These are phyloP conservation scores for Diachrysia chrysitis DNA, from an alignment of 2,888 invertebrate species.

Conservation along the genomic window DNA sequence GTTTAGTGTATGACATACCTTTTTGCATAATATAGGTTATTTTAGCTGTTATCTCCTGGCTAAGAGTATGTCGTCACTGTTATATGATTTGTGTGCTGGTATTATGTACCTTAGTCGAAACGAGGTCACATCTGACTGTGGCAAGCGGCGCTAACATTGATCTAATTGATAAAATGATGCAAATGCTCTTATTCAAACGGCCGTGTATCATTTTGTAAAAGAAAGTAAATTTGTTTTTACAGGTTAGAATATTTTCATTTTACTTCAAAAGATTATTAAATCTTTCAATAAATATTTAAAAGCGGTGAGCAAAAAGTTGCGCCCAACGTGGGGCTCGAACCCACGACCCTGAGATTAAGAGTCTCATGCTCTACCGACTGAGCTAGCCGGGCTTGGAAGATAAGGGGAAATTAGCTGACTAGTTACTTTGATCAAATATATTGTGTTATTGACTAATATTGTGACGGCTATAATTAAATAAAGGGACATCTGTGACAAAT, in stretches of 20 bases:
- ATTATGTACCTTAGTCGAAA: constrained; percentile 35
- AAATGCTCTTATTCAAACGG: constrained; percentile 42
- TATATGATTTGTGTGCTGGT: neutral
- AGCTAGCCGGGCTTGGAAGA: constrained; percentile 85
- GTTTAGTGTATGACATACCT: neutral
- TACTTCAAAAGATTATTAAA: neutral
- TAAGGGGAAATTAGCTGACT: rapidly evolving
- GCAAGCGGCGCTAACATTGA: constrained; percentile 57
- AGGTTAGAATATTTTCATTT: neutral
- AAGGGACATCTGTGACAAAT: neutral
- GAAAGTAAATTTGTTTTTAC: neutral
- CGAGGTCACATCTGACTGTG: constrained; percentile 57
- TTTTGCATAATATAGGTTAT: neutral
- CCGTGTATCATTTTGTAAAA: neutral
- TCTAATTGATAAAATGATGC: constrained; percentile 53
- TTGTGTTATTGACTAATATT: neutral
- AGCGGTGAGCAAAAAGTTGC: constrained; percentile 61
- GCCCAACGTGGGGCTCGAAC: constrained; percentile 91
- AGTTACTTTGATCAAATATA: neutral
- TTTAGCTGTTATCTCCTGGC: neutral
- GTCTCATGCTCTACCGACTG: constrained; percentile 90
- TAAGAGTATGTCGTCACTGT: neutral
- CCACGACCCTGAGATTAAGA: constrained; percentile 91
- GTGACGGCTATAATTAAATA: too few relatives aligned
- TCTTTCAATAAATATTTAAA: neutral